A percentile compares a stretch with the other conserved stretches of the same genome.
Evolutionary conservation across 2,797 vertebrate species (phyloP).

Genomic region (Phataginus tricuspis): DNA sequence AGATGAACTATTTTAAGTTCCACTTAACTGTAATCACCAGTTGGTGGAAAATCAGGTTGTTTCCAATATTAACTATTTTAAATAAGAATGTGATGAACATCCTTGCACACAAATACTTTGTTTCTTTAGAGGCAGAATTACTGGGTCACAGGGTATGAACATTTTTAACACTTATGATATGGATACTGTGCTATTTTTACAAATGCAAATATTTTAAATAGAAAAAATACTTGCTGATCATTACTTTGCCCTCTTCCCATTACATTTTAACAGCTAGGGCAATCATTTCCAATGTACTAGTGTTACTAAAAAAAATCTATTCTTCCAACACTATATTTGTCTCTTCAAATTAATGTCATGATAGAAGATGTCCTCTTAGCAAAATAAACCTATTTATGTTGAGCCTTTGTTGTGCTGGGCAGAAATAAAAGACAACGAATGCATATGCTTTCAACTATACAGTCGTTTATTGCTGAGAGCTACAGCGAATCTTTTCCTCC

Average conservation of each 20-base stretch:
- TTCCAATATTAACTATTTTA: background rate
- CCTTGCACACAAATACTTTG: background rate
- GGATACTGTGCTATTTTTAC: background rate
- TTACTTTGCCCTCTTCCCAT: background rate
- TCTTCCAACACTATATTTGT: conserved; percentile 38
- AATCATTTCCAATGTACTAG: background rate
- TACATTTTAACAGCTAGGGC: background rate
- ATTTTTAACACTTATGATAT: background rate
- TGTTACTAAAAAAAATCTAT: background rate
- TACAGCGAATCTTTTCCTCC: background rate
- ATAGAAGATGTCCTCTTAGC: background rate
- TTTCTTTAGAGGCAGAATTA: background rate
- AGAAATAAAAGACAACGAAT: background rate
- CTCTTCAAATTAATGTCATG: background rate
- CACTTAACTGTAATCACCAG: background rate
- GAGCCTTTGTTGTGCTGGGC: background rate
- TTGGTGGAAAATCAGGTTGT: background rate
- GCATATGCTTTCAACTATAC: background rate
- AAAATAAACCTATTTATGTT: background rate
- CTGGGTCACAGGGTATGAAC: background rate
- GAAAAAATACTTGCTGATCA: background rate
- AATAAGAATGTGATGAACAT: background rate
- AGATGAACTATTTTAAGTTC: background rate
- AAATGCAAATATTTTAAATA: background rate
- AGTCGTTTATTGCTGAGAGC: background rate